A percentile compares a stretch with the other conserved stretches of the same genome.
Conservation (phyloP, 2,113 vertebrate species). For the Pterocles gutturalis region DNA sequence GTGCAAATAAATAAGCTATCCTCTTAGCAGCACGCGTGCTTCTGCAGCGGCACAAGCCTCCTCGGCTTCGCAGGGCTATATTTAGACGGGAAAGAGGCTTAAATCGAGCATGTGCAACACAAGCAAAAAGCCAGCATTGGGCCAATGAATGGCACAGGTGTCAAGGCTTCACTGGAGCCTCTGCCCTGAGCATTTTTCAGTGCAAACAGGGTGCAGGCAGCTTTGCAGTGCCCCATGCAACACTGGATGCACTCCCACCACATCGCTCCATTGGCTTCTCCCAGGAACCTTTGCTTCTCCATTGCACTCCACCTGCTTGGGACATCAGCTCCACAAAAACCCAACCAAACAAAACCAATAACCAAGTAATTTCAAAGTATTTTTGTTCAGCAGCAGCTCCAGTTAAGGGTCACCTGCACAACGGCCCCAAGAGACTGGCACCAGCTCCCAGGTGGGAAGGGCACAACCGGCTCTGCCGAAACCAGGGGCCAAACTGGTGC, state of each 20-base stretch:
- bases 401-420: fast-evolving
- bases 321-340: fast-evolving
- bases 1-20: background rate
- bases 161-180: fast-evolving
- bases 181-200: background rate
- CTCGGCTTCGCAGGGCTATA: background rate
- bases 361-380: background rate
- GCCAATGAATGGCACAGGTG: fast-evolving
- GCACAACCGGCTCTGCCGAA: background rate
- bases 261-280: background rate
- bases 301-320: background rate
- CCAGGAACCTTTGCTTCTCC: background rate
- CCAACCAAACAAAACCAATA: background rate
- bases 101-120: background rate
- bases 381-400: background rate
- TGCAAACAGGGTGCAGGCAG: background rate
- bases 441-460: fast-evolving
- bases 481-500: background rate
- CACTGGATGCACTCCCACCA: background rate
- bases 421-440: background rate
- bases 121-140: background rate
- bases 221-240: background rate
- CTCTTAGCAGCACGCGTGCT: background rate
- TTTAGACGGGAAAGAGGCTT: background rate
- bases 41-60: background rate